Evolutionary conservation across 2,797 vertebrate genomes (phyloP).

Genomic region (Scomberomorus guttatus): DNA sequence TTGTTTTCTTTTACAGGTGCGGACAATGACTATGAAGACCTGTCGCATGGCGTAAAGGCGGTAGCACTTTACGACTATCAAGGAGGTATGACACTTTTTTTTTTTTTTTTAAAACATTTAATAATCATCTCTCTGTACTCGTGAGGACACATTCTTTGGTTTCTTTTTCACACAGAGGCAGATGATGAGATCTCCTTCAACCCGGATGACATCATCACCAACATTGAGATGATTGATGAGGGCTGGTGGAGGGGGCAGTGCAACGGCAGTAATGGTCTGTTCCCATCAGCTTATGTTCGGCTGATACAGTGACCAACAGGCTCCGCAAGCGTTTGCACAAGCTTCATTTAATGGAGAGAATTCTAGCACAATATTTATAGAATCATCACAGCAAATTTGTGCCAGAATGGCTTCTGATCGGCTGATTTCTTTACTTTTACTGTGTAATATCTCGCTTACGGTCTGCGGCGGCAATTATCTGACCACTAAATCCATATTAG

Average conservation of each 20-base stretch:
- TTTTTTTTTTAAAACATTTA: not conserved
- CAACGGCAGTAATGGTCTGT: slow-evolving; percentile 87
- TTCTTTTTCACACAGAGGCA: slow-evolving; percentile 84
- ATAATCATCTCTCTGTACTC: not conserved
- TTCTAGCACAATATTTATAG: slow-evolving; percentile 28
- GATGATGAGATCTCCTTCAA: slow-evolving; percentile 95
- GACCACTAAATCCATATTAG: not conserved
- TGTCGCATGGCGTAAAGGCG: slow-evolving; percentile 78
- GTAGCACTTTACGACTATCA: slow-evolving; percentile 94
- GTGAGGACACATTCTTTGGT: not conserved
- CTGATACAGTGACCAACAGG: slow-evolving; percentile 79
- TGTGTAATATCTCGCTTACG: not conserved
- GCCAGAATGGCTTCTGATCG: slow-evolving; percentile 11
- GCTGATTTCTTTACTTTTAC: slow-evolving; percentile 10
- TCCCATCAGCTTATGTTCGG: slow-evolving; percentile 92
- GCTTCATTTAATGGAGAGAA: slow-evolving; percentile 8
- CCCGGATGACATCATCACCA: slow-evolving; percentile 90
- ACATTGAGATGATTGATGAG: slow-evolving; percentile 95
- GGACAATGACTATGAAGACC: slow-evolving; percentile 85
- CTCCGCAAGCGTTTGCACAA: slow-evolving; percentile 6
- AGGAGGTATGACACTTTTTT: slow-evolving; percentile 85
- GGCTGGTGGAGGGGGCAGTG: slow-evolving; percentile 95
- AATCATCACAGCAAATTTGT: slow-evolving; percentile 3
- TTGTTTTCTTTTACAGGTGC: slow-evolving; percentile 33
- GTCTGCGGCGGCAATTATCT: slow-evolving; percentile 6